Evolutionary conservation across 2,113 vertebrate species (phyloP), one percentile per base, ranked within the genome.

Genomic region (Cyrtonyx montezumae): DNA sequence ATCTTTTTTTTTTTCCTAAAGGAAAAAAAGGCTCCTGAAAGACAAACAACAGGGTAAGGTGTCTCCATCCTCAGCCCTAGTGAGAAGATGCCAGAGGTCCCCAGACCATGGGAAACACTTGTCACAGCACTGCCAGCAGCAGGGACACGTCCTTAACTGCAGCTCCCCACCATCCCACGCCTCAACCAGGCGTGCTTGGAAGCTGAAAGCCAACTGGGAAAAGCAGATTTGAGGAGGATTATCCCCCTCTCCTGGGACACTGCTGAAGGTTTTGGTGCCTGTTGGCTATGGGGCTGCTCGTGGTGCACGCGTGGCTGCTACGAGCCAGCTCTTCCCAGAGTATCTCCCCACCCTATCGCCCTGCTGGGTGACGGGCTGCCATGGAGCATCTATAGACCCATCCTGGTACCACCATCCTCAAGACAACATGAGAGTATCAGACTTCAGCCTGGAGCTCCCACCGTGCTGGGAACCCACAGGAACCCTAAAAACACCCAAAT

Each of bases 121-220:
- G 3, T 46, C 65, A 23, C 70, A 92, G 87, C 89, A 77, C 81
- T 91, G 84, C 88, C 91, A 73, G 78, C 79, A 71, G 42, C 13
- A 59, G 73, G 76, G 78, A 55, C 61, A 34, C 3, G 0, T 71
- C 84, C 93, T 68, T 46, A 61, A 43, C 59, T 28, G 19, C 15
- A 15, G 49, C 23, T 30, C 69, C 37, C 59, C 23, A 9, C 23
- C 45, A 59, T 37, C 21, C 37, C 2, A 1, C 20, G 11, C 43
- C 76, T 51, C 51, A 25, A 0, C 79, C 56, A 21, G 28, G 8
- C 0, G 0, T 7, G 32, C 40, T 36, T 1, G 73, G 61, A 49
- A 84, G 82, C 17, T 0, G 46, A 58, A 48, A 78, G 8, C 13
- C 1, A 0, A 26, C 55, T 4, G 30, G 49, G 16, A 34, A 62